Conservation (phyloP, 2,888 invertebrate genomes). For the Ochropacha duplaris region DNA sequence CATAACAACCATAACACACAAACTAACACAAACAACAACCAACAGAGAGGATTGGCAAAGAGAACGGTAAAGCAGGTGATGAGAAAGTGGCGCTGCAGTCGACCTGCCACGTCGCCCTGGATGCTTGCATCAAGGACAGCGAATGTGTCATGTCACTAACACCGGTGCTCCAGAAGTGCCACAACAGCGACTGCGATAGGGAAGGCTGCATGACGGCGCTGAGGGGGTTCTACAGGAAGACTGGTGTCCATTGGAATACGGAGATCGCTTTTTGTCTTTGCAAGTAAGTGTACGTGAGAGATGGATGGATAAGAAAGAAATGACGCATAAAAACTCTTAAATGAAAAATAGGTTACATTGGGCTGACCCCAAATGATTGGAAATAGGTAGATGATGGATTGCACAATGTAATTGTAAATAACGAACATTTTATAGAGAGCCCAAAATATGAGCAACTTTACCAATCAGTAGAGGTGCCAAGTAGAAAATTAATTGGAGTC, state of each 20-base stretch:
- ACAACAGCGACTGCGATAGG: constrained; percentile 87
- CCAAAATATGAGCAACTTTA: too few relatives aligned
- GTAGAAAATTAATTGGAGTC: too few relatives aligned
- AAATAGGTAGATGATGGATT: too few relatives aligned
- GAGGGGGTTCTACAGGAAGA: constrained; percentile 92
- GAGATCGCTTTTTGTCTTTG: constrained; percentile 96
- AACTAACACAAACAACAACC: constrained; percentile 59
- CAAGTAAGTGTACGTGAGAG: constrained; percentile 86
- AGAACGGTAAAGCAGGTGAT: constrained; percentile 81
- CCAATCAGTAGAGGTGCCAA: too few relatives aligned
- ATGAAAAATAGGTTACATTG: too few relatives aligned
- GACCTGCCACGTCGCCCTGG: constrained; percentile 93
- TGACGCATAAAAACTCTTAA: too few relatives aligned
- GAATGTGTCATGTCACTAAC: constrained; percentile 90
- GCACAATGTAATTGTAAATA: too few relatives aligned
- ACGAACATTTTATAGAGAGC: too few relatives aligned
- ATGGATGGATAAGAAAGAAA: too few relatives aligned
- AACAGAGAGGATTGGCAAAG: constrained; percentile 80
- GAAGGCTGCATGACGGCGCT: constrained; percentile 94
- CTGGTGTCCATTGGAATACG: constrained; percentile 91
- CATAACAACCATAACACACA: constrained; percentile 23
- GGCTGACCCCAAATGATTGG: too few relatives aligned
- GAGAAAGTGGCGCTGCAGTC: constrained; percentile 87
- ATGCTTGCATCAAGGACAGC: constrained; percentile 91
- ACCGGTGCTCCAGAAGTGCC: constrained; percentile 93